Conservation (phyloP, 2,888 invertebrate species). For the Melipona bicolor region DNA sequence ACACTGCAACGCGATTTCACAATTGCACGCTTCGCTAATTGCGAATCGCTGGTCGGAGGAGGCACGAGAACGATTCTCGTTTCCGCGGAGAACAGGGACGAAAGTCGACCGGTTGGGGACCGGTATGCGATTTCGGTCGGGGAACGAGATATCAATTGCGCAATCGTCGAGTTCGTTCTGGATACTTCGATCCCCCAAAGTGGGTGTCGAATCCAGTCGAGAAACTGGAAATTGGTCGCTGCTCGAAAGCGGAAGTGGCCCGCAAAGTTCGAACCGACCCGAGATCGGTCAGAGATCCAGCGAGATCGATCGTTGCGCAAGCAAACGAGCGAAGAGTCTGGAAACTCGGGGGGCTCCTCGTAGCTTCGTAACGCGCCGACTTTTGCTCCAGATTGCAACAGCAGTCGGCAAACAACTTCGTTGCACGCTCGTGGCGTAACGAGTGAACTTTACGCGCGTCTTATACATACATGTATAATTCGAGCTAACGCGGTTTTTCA, state of each 20-base stretch:
- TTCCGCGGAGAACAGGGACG: too few species aligned
- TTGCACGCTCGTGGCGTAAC: constrained; percentile 30
- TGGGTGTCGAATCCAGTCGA: not conserved
- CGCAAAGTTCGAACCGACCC: constrained; percentile 27
- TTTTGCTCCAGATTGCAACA: constrained; percentile 68
- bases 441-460: constrained; percentile 38
- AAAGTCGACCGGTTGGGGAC: too few species aligned
- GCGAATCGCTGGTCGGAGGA: constrained; percentile 75
- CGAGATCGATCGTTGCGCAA: constrained; percentile 60
- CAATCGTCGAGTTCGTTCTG: too few species aligned
- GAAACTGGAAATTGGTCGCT: not conserved
- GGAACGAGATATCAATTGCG: too few species aligned
- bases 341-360: constrained; percentile 42
- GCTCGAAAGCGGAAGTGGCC: not conserved
- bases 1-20: constrained; percentile 80
- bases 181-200: too few species aligned
- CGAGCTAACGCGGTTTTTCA: constrained; percentile 41
- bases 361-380: constrained; percentile 46
- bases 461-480: not conserved
- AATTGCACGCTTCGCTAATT: constrained; percentile 81
- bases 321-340: constrained; percentile 61
- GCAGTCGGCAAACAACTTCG: constrained; percentile 28
- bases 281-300: constrained; percentile 18
- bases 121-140: too few species aligned
- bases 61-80: too few species aligned